Conservation (phyloP, 2,113 vertebrate species). For the Bombycilla garrulus region DNA sequence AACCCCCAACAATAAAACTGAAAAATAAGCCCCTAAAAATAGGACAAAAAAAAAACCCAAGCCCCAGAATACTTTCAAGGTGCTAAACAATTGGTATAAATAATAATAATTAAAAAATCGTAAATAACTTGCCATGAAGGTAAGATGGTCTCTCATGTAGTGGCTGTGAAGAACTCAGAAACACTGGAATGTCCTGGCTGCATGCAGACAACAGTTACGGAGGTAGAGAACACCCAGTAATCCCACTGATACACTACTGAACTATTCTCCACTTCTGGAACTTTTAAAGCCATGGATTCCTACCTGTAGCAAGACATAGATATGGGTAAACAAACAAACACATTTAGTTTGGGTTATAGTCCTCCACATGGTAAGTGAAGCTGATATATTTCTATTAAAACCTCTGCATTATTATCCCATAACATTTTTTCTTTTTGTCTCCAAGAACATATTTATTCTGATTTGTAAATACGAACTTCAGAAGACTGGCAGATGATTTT, state of each 20-base stretch:
- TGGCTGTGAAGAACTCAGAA: background rate
- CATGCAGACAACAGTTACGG: background rate
- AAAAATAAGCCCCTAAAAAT: background rate
- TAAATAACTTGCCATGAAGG: background rate
- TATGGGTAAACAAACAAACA: background rate
- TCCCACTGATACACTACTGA: background rate
- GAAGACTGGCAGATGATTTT: background rate
- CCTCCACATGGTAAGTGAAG: background rate
- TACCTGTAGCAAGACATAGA: background rate
- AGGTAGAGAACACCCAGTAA: background rate
- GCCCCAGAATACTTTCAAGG: background rate
- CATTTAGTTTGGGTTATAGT: background rate
- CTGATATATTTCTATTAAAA: background rate
- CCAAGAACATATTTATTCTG: background rate
- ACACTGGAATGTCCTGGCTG: background rate
- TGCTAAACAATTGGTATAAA: background rate
- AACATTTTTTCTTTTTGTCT: background rate
- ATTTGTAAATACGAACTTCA: background rate
- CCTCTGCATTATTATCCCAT: background rate
- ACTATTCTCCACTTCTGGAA: background rate
- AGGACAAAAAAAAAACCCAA: fast-evolving
- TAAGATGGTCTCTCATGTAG: background rate
- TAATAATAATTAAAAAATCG: background rate
- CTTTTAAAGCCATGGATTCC: background rate
- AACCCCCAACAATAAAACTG: background rate